Evolutionary conservation across 2,888 invertebrate species (phyloP), one percentile per base, ranked within the genome.

Genomic region (Eubasilissa splendida): DNA sequence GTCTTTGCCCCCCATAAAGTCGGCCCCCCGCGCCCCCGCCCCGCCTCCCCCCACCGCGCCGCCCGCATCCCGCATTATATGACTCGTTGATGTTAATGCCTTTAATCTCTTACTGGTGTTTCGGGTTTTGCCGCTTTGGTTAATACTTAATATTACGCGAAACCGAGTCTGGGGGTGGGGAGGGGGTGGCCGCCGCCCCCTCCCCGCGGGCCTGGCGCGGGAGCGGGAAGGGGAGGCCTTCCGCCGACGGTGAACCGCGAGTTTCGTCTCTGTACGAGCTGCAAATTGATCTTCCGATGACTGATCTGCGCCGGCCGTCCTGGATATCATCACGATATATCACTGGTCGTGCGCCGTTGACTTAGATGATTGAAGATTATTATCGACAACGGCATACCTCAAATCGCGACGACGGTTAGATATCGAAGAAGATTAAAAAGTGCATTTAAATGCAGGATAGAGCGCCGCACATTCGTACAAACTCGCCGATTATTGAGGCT

Each of bases 51-150:
- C 65, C 77, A 33, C 68, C 52, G 42, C 81, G 60, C 75, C 65
- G 76, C 60, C 76, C 63, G 79, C 53, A 65, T 66, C 74, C 77
- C 80, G 79, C 81, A 81, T 81, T 83, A 81, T 79, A 80, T 83
- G 82, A 83, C 83, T 83, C 83, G 81, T 74, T 81, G 80, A 83
- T 83, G 83, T 80, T 83, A 83, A 83, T 83, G 81, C 83, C 81
- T 83, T 83, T 83, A 83, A 83, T 83, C 83, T 83, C 83, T 83
- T 81, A 81, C 83, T 83, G 81, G 81, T 83, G 83, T 81, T 83
- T 81, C 79, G 81, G 83, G 83, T 83, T 83, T 83, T 80, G 83
- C 81, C 80, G 81, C 81, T 83, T 83, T 81, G 83, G 83, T 83
- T 83, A 83, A 83, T 83, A 83, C 83, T 83, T 83, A 83, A 83